These are phyloP conservation scores for Hippocampus comes DNA, from an alignment of 2,113 vertebrate species.

Conservation along the genomic window DNA sequence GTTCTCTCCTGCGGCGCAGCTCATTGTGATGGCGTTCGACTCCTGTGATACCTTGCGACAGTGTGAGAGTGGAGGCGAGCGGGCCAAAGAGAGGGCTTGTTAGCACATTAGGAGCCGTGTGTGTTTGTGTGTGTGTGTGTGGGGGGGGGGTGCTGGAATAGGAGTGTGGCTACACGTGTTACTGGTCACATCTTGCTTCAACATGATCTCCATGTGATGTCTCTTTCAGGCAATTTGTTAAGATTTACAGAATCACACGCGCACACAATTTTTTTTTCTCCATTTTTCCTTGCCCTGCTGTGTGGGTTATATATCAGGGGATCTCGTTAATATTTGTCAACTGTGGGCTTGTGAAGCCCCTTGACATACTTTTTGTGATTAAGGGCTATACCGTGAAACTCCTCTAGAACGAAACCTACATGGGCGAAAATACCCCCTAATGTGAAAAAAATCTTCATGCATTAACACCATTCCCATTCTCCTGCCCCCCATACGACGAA, in stretches of 20 bases:
- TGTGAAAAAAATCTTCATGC: too few species aligned
- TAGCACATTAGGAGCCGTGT: slow-evolving; percentile 88
- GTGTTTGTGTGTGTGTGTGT: slow-evolving; percentile 12
- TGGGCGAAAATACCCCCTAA: too few species aligned
- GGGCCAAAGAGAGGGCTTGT: slow-evolving; percentile 90
- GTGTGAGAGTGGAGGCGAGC: slow-evolving; percentile 70
- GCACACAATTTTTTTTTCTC: too few species aligned
- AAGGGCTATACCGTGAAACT: too few species aligned
- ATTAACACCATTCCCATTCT: too few species aligned
- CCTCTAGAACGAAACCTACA: too few species aligned
- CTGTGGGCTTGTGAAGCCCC: too few species aligned
- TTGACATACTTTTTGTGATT: too few species aligned
- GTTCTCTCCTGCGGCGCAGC: slow-evolving; percentile 85
- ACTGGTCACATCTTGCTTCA: neutral
- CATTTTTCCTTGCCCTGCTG: too few species aligned
- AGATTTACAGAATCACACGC: neutral
- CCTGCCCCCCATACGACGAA: too few species aligned
- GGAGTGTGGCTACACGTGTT: slow-evolving; percentile 7
- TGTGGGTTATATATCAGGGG: too few species aligned
- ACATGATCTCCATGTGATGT: neutral
- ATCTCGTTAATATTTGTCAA: too few species aligned
- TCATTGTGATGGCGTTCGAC: slow-evolving; percentile 93
- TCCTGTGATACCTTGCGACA: slow-evolving; percentile 81
- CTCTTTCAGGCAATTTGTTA: neutral
- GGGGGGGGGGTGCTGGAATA: slow-evolving; percentile 4